Base-by-base conservation (phyloP, 2,888 invertebrate species). In the Thecophora atra region DNA sequence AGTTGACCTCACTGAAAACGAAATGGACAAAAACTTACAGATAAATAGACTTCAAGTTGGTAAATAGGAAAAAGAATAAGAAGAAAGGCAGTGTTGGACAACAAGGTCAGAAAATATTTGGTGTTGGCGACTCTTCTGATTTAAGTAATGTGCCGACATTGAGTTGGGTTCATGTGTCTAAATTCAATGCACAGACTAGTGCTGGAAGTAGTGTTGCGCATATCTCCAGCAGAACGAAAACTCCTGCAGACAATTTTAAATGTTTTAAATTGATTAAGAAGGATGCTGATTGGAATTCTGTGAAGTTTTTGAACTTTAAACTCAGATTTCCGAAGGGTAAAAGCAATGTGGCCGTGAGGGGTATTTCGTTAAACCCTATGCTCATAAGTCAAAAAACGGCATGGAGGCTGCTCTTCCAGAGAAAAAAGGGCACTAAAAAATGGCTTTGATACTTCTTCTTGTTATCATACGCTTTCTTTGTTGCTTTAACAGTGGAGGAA, bases 231-330 rank as follows among this genome's bases (percentile, higher is more conserved):
- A 54, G 24, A 54, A 21, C 21, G 3, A 54, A 54, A 1, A 54
- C 21, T 54, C 11, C 21, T n/a, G 11, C 15, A 5, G 54, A 54
- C 3, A 37, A 37, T 15, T 60, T 60, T 60, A 60, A 60, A 37
- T 60, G 60, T 30, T 60, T 60, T 60, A 28, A n/a, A 30, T 30
- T 60, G 30, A 13, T 60, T 2, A 60, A 60, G 37, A 60, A 28
- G 11, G 28, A 60, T 26, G 7, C 30, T 1, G 60, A 60, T 30
- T 5, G 5, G 15, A 13, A 19, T 15, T 28, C 24, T 3, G 0
- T 30, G 28, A n/a, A 37, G 17, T 30, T 28, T 15, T 15, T 60
- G 13, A 60, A 60, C 17, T 60, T 60, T 17, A 60, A 60, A 17
- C 28, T 60, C 8, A 21, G 54, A 4, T 54, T 54, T 21, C 21